Percentiles rank a stretch among this genome's conserved stretches.
phyloP scores from a whole-genome alignment of 1,140 invertebrate genomes.

The Dendrolimus punctatus region DNA sequence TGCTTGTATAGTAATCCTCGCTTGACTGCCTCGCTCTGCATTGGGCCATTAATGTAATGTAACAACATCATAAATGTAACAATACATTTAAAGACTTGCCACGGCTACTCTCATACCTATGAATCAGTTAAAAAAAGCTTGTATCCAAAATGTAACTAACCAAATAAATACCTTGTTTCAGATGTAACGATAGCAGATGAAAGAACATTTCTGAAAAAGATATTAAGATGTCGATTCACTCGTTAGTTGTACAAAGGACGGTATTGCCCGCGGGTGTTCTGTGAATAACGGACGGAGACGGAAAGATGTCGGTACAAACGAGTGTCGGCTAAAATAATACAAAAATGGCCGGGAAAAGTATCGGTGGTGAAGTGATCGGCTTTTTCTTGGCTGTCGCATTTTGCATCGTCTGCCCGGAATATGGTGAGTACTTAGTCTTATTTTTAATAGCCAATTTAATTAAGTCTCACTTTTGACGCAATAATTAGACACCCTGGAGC shows the following conservation, averaged over 20 bases:
- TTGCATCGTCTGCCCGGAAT: conserved; percentile 56
- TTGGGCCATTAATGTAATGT: too few species aligned
- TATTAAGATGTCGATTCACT: conserved; percentile 30
- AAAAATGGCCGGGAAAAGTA: conserved; percentile 56
- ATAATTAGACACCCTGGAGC: too few species aligned
- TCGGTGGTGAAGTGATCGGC: conserved; percentile 52
- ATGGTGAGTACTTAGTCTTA: conserved; percentile 40
- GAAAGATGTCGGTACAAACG: conserved; percentile 57
- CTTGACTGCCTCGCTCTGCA: too few species aligned
- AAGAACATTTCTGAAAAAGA: conserved; percentile 8
- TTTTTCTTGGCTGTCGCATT: conserved; percentile 56
- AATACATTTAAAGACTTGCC: too few species aligned
- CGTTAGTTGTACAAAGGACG: conserved; percentile 26
- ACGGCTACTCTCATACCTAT: too few species aligned
- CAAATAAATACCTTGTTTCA: conserved; percentile 33
- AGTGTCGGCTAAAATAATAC: conserved; percentile 55
- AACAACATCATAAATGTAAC: too few species aligned
- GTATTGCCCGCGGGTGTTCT: conserved; percentile 28
- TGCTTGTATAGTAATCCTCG: too few species aligned
- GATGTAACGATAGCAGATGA: conserved; percentile 29
- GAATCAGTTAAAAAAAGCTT: too few species aligned
- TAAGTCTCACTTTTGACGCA: too few species aligned
- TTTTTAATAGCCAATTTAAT: neutral
- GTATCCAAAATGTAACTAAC: too few species aligned
- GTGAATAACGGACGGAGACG: conserved; percentile 39